A percentile compares a stretch with the other conserved stretches of the same genome.
phyloP scores from a whole-genome alignment of 2,888 invertebrate genomes.

The Melinaea menophilus region DNA sequence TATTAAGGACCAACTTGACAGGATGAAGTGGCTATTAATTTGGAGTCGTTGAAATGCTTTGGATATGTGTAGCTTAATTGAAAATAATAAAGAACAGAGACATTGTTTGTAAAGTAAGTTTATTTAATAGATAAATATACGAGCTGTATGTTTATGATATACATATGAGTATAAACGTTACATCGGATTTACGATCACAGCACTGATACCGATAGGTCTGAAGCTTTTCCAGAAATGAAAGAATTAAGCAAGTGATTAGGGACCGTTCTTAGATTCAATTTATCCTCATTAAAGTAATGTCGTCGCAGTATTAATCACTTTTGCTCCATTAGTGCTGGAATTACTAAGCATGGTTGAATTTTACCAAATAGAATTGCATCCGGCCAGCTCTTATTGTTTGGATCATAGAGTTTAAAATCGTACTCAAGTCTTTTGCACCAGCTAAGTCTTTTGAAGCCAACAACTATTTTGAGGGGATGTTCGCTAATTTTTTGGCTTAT shows the following conservation, averaged over 20 bases:
- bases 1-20: conserved; percentile 23
- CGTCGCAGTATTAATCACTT: conserved; percentile 66
- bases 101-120: too few relatives aligned
- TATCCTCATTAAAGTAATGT: conserved; percentile 71
- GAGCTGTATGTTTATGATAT: too few relatives aligned
- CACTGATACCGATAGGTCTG: conserved; percentile 16
- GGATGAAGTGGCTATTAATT: conserved; percentile 27
- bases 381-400: conserved; percentile 14
- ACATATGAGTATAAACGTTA: too few relatives aligned
- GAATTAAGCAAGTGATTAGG: conserved; percentile 60
- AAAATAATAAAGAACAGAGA: too few relatives aligned
- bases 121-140: too few relatives aligned
- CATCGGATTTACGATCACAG: too few relatives aligned
- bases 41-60: conserved; percentile 18
- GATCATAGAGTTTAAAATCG: conserved; percentile 5
- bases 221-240: conserved; percentile 47
- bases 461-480: conserved; percentile 20
- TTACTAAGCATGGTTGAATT: conserved; percentile 54
- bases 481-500: conserved; percentile 29
- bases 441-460: too few relatives aligned
- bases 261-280: conserved; percentile 66
- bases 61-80: neutral
- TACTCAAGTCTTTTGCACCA: too few relatives aligned
- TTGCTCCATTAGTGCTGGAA: conserved; percentile 61
- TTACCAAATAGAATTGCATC: conserved; percentile 37